Evolutionary conservation across 2,888 invertebrate genomes (phyloP), one percentile per base, ranked within the genome.

Genomic region (Cosmopolites sordidus): DNA sequence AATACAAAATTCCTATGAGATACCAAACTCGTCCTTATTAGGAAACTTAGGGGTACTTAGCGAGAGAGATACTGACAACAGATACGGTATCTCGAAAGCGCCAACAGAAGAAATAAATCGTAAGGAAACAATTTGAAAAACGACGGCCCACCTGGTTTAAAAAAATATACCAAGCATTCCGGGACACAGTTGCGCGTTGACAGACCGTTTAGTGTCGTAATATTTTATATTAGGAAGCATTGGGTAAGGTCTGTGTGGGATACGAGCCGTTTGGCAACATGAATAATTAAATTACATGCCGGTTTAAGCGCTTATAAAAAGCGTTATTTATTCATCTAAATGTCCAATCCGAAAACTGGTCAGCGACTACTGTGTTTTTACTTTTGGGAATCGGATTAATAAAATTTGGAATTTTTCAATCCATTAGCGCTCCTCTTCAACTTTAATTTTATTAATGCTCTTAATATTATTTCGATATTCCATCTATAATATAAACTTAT

Each of bases 111-210:
- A 37, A 43, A 52, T 42, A 52, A 52, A 52, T 46, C 46, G 18
- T 41, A 41, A 52, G 41, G 43, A 44, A 46, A 41, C 49, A 46
- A 54, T 54, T 45, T 49, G 49, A 53, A 53, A 48, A 53, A 53
- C 43, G 48, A 39, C 16, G 47, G 53, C 44, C 54, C 54, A 54
- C 54, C 54, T 54, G 46, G 54, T 45, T 41, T 49, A 49, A 45
- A 46, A 33, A 12, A 12, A 42, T 41, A 44, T 16, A 49, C 17
- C 29, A 43, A 39, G 42, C 54, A 54, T 54, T 54, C 54, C 54
- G 22, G 44, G 44, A 16, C 45, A 49, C 39, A 54, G 33, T 45
- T 45, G 40, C 45, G 49, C 42, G 54, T 54, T 41, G 54, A 49
- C 49, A 46, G 42, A 41, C 14, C 43, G 48, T 53, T 54, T 54